Base-by-base conservation (phyloP, 92 coral and sea anemone genomes). In the Muricea muricata region DNA sequence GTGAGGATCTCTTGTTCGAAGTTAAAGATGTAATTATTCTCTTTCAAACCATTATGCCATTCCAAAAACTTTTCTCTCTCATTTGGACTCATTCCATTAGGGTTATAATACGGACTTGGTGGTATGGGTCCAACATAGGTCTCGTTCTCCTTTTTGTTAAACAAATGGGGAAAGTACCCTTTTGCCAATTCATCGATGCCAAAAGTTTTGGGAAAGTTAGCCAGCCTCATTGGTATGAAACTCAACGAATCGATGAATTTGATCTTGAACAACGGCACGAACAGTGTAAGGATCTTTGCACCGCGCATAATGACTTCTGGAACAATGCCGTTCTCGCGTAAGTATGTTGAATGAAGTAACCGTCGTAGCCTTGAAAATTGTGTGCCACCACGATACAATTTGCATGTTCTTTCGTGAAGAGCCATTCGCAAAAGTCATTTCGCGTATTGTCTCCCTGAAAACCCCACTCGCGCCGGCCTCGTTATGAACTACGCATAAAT, bases 161-260 rank as follows among this genome's bases (percentile, higher is more conserved):
- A n/a, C 4, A 45, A 60, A 18, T 26, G 30, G 17, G 33, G 60
- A 74, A 52, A 87, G 6, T 71, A 34, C 73, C 79, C 34, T 74
- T 54, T 25, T 67, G 87, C 21, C 87, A 70, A 41, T 82, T 87
- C 23, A 32, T 52, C 29, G 78, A 83, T 17, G 78, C 58, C 7
- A 66, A 78, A 8, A 65, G 26, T 24, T 75, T 50, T 37, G 4
- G 42, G 42, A 37, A 37, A 37, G 9, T 37, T 9, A 37, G 42
- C 42, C 5, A 37, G 42, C 25, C 65, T 48, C 35, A 83, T 24
- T 46, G 13, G 57, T 11, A 60, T 72, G 47, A 87, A 40, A 45
- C 20, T 37, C 5, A 37, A 9, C 4, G 42, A 37, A 9, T 37
- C 42, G 42, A 37, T 9, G 9, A 37, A 37, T 9, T 37, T 37